These are phyloP conservation scores for Achlya flavicornis DNA, from an alignment of 2,888 invertebrate genomes.

Conservation along the genomic window DNA sequence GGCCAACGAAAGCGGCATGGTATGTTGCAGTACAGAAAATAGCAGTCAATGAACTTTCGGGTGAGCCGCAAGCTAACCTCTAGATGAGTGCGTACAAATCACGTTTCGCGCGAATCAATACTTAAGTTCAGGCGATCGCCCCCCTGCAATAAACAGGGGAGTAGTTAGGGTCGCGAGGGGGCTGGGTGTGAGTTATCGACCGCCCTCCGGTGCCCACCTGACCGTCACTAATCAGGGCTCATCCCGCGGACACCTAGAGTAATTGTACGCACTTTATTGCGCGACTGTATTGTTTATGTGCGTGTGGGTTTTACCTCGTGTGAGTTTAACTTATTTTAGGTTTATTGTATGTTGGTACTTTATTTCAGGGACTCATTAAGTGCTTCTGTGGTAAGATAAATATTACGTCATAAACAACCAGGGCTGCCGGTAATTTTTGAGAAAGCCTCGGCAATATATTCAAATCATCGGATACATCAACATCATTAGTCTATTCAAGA, in stretches of 20 bases:
- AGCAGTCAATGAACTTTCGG: conserved; percentile 51
- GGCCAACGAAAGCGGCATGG: conserved; percentile 41
- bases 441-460: too few species aligned
- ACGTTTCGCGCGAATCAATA: conserved; percentile 84
- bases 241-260: conserved; percentile 82
- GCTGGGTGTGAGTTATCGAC: conserved; percentile 65
- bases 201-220: conserved; percentile 72
- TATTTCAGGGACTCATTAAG: too few species aligned
- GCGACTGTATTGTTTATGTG: conserved; percentile 12
- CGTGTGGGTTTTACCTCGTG: not conserved
- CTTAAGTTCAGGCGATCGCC: conserved; percentile 83
- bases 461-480: too few species aligned
- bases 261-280: conserved; percentile 71
- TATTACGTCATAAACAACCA: not conserved
- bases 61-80: conserved; percentile 72
- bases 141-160: conserved; percentile 79
- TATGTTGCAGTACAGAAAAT: conserved; percentile 28
- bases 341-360: not conserved
- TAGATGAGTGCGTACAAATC: conserved; percentile 84
- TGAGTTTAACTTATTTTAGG: not conserved
- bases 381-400: too few species aligned
- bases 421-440: not conserved
- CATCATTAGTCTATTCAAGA: too few species aligned
- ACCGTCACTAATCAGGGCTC: conserved; percentile 83
- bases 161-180: conserved; percentile 63